Conservation (phyloP, 2,113 vertebrate genomes). For the Microtus montanus region DNA sequence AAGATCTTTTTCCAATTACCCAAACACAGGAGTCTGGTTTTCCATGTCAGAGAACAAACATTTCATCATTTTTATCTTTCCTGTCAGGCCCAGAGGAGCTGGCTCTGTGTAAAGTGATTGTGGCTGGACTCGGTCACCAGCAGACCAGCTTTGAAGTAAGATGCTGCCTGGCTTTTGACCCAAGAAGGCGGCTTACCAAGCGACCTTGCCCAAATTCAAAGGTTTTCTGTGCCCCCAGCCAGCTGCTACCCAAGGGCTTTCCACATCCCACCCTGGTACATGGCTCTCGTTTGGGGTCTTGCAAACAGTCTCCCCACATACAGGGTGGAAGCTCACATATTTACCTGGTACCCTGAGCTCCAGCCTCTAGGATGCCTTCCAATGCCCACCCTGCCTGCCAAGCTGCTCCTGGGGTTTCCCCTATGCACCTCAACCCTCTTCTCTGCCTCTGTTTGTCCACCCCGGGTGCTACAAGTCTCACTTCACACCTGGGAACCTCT, state of each 20-base stretch:
- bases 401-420: not conserved
- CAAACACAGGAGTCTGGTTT: not conserved
- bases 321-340: not conserved
- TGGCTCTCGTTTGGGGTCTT: not conserved
- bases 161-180: no score
- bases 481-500: not conserved
- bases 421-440: not conserved
- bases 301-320: not conserved
- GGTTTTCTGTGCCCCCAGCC: not conserved
- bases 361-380: not conserved
- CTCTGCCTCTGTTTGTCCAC: not conserved
- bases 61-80: not conserved
- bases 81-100: not conserved
- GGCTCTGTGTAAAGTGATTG: accelerated
- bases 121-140: accelerated
- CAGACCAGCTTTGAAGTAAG: accelerated
- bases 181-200: not conserved
- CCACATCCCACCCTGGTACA: not conserved
- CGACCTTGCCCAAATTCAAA: not conserved
- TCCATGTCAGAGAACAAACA: not conserved
- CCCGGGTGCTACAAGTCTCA: not conserved
- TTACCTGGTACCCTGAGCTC: accelerated
- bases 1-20: not conserved
- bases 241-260: not conserved
- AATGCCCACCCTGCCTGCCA: accelerated